phyloP scores from a whole-genome alignment of 1,140 invertebrate genomes.

The Gryllus bimaculatus region DNA sequence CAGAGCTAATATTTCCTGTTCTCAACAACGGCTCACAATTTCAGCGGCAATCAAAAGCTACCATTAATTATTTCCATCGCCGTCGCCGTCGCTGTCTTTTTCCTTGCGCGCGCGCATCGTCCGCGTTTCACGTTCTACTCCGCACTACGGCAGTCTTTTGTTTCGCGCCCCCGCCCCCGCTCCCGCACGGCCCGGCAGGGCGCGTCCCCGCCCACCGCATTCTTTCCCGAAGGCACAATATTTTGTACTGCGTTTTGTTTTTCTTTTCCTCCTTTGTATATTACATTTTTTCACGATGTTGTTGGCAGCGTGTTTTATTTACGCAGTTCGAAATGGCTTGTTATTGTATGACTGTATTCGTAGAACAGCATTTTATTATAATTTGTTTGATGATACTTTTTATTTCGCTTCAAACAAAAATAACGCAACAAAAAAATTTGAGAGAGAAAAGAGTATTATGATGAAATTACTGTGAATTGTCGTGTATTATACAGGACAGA shows the following conservation, averaged over 20 bases:
- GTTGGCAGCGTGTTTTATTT: neutral
- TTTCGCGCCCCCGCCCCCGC: neutral
- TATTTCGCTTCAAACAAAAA: neutral
- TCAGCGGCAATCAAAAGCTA: neutral
- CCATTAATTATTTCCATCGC: neutral
- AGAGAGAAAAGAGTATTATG: slow-evolving; percentile 1
- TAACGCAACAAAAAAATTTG: neutral
- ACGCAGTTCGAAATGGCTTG: neutral
- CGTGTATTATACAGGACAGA: neutral
- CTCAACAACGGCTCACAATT: neutral
- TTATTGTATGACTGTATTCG: neutral
- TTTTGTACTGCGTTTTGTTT: neutral
- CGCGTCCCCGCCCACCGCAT: neutral
- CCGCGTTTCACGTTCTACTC: neutral
- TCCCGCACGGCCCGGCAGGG: neutral
- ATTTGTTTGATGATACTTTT: slow-evolving; percentile 2
- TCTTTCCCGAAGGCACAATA: neutral
- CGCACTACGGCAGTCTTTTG: neutral
- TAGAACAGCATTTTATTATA: neutral
- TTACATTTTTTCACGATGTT: neutral
- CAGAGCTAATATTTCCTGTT: neutral
- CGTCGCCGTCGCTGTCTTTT: neutral
- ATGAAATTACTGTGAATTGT: slow-evolving; percentile 5
- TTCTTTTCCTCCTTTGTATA: neutral
- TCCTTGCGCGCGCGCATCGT: neutral